Base-by-base conservation (phyloP, 1,140 invertebrate genomes). In the Drosophila nebulosa region DNA sequence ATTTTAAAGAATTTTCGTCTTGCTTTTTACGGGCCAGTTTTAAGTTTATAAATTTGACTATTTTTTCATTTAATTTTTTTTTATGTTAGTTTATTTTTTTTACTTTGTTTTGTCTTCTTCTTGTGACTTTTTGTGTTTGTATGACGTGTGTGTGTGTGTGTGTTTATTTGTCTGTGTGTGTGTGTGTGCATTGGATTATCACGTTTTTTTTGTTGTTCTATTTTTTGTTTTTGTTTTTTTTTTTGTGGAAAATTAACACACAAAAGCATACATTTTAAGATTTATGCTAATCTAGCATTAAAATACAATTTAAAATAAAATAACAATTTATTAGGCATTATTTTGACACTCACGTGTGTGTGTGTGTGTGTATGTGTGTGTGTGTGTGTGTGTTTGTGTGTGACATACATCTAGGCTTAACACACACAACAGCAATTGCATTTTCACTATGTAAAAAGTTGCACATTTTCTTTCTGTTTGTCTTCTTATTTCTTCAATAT, bases 241-340 rank as follows among this genome's bases (percentile, higher is more conserved):
- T 32, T 12, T 12, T 59, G 71, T 60, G 69, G 60, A 18, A 64
- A 60, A 61, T 52, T 69, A 67, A 64, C 75, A 70, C 76, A 69
- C 77, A 71, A 75, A 67, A 62, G 42, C 46, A 71, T 69, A 64
- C 42, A 59, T 50, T 22, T 61, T 64, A 46, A 36, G 18, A 65
- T 58, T 60, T 50, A 81, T 57, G 66, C 65, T 68, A 76, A 27
- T 32, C 70, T 84, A 81, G 42, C 55, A 39, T 79, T 74, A 86
- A 74, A 68, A 58, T 85, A 86, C 50, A 53, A 24, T 86, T 86
- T 85, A 85, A 85, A 86, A 85, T 85, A 85, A 85, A 85, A 86
- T 85, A 85, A 85, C 81, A 85, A 85, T 80, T 85, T 71, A 74
- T 80, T 86, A 74, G 81, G 83, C 78, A 76, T 85, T 46, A 73